phyloP scores from a whole-genome alignment of 2,113 vertebrate species.

The Hippocampus abdominalis region DNA sequence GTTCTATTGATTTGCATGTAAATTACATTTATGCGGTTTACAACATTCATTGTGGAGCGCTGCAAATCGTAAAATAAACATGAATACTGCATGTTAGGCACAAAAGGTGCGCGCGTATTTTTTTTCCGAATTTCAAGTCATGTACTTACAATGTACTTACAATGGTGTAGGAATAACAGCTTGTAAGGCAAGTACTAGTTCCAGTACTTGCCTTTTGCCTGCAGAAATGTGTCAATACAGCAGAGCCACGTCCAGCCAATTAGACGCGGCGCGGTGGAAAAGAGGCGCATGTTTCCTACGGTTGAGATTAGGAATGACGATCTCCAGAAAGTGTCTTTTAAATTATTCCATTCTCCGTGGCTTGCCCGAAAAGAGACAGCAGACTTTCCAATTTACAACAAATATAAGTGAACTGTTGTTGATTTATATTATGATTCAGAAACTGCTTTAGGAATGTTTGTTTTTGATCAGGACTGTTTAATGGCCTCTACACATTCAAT shows the following conservation, averaged over 20 bases:
- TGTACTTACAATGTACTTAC: background rate
- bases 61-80: background rate
- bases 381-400: conserved; percentile 8
- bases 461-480: conserved; percentile 76
- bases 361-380: background rate
- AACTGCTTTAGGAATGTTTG: conserved; percentile 67
- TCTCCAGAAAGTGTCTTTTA: background rate
- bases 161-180: background rate
- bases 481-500: conserved; percentile 73
- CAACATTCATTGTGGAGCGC: background rate
- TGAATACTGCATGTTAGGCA: background rate
- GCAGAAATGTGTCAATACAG: background rate
- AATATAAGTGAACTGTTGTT: conserved; percentile 28
- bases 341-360: background rate
- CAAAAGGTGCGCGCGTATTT: background rate
- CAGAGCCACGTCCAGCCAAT: background rate
- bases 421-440: conserved; percentile 34
- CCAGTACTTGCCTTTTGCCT: background rate
- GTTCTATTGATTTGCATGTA: background rate
- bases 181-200: background rate
- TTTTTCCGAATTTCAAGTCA: background rate
- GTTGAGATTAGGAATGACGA: background rate
- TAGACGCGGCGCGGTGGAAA: background rate
- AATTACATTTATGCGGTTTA: background rate
- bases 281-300: background rate